Evolutionary conservation across 64 coral and sea anemone species (phyloP), one percentile per base, ranked within the genome.

Genomic region (Pocillopora damicornis): DNA sequence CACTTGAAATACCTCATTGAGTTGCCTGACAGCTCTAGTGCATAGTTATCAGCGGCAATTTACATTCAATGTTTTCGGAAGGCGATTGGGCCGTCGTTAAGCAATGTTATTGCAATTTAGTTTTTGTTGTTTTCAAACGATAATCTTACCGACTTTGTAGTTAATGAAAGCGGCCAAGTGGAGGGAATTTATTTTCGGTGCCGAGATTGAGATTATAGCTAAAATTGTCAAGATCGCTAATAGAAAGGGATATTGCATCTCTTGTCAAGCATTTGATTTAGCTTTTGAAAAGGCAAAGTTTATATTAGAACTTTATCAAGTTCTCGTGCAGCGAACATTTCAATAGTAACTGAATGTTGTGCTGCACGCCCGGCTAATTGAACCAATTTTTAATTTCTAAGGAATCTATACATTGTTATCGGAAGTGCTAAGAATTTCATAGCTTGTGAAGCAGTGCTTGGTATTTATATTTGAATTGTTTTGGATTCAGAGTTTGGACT

Each of bases 81-180:
- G 76, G 45, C 79, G 80, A 78, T 93, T 89, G 69, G 80, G 63
- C 78, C 60, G 63, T 89, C 77, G 77, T 82, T 89, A 86, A 94
- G 92, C 82, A 79, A 87, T 77, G 88, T 87, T 90, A 89, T 90
- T 86, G 80, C 92, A 81, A 86, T 94, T 90, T 86, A 61, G 18
- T 85, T 85, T 75, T 38, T 76, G 17, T 86, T 94, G 79, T 93
- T 88, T 89, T 88, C 25, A 61, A 64, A 77, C 87, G 78, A 85
- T 86, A 91, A 90, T 68, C 74, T 66, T 83, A 45, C 37, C 35
- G 80, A 82, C 84, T 63, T 92, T 86, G 86, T 74, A 74, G 66
- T 80, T 79, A 86, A 88, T 72, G 75, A 85, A 85, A 85, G 81
- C 81, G 65, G 67, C 45, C 17, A 42, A 73, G 65, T 85, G 36